These are phyloP conservation scores for Elmis aenea DNA, from an alignment of 2,888 invertebrate species.

Conservation along the genomic window DNA sequence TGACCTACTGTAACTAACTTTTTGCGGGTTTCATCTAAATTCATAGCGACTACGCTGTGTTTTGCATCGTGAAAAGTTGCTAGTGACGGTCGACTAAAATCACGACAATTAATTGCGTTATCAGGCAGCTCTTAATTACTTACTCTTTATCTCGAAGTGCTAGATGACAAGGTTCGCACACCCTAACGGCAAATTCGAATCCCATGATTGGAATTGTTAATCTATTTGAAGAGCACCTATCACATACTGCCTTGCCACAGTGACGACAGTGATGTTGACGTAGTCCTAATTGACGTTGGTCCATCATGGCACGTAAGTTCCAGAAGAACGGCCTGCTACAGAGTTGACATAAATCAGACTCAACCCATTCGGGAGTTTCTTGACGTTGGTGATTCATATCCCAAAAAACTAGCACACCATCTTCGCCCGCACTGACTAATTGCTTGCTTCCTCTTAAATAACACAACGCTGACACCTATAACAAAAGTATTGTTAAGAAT, in stretches of 20 bases:
- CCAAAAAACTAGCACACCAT: slow-evolving; percentile 90
- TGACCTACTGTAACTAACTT: slow-evolving; percentile 89
- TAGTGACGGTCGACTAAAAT: slow-evolving; percentile 76
- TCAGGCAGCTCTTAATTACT: slow-evolving; percentile 43
- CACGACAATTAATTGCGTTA: slow-evolving; percentile 7
- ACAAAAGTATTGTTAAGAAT: no score
- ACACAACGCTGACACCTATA: slow-evolving; percentile 81
- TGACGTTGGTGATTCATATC: slow-evolving; percentile 84
- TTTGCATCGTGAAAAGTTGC: slow-evolving; percentile 95
- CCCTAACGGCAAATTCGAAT: slow-evolving; percentile 94
- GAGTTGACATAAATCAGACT: slow-evolving; percentile 89
- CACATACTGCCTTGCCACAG: slow-evolving; percentile 95
- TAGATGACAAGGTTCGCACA: slow-evolving; percentile 88
- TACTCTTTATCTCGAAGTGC: slow-evolving; percentile 81
- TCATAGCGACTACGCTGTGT: slow-evolving; percentile 83
- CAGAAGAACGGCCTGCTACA: slow-evolving; percentile 97
- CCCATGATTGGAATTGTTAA: slow-evolving; percentile 94
- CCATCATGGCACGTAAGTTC: slow-evolving; percentile 99
- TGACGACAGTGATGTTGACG: slow-evolving; percentile 88
- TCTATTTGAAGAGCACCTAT: slow-evolving; percentile 81
- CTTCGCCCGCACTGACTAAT: slow-evolving; percentile 85
- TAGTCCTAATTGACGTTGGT: slow-evolving; percentile 86
- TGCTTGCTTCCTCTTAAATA: slow-evolving; percentile 77
- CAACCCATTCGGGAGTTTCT: slow-evolving; percentile 94
- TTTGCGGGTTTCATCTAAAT: slow-evolving; percentile 83